Base-by-base conservation (phyloP, 1,140 invertebrate genomes). In the Drosophila suzukii region DNA sequence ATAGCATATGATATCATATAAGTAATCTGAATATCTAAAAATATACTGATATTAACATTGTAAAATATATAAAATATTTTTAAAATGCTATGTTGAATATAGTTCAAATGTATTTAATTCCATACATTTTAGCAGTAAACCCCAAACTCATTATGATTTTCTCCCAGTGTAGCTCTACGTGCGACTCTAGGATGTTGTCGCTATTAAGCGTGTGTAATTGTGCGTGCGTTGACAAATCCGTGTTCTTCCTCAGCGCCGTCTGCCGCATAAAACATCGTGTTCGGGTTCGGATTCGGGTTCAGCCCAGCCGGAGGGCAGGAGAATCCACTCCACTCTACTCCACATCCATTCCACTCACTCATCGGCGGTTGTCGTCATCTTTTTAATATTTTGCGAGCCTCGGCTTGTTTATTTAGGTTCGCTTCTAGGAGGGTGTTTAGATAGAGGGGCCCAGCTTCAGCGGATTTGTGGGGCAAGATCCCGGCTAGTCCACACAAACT, bases 121-220 rank as follows among this genome's bases (percentile, higher is more conserved):
- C 27, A 27, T 27, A 4, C 3, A 27, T 4, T 27, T 27, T 27
- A 27, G 1, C 3, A 27, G 27, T 5, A 32, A 34, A 10, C 32
- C 32, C 32, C 7, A 10, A 34, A 34, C 32, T 0, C 32, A 8
- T 0, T 43, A 8, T 2, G 4, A 12, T 13, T 44, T 44, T 53
- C n/a, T 46, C 10, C 20, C 12, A 38, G 20, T 60, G 44, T 51
- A 36, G 15, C 24, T 54, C 27, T 49, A 53, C 58, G 38, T 58
- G 39, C 15, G 44, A 49, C 49, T 49, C 50, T 59, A 73, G 79
- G 60, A 86, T 79, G 74, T 71, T 72, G 75, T 78, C 51, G 58
- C 76, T 78, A 89, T 88, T 89, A 83, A 79, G 84, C 59, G 74
- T 63, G 81, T 89, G 84, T 89, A 89, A 89, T 89, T 89, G 84